Base-by-base conservation (phyloP, 2,113 vertebrate genomes). In the Corythornis cristatus region DNA sequence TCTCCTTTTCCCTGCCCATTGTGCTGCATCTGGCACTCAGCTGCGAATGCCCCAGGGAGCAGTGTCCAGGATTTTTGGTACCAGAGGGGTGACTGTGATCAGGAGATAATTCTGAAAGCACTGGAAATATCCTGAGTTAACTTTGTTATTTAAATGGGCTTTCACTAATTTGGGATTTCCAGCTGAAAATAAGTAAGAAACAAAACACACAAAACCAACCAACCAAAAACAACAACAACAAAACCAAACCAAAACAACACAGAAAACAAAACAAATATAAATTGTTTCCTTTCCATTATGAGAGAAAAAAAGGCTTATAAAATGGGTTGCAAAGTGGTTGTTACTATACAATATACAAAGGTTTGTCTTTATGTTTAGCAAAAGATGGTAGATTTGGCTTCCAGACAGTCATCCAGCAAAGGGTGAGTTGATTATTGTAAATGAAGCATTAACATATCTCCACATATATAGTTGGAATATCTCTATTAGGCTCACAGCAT, bases 391-490 rank as follows among this genome's bases (percentile, higher is more conserved):
- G 16, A 37, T 67, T 66, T 86, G 28, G 8, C 29, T 88, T 53
- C 35, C 33, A 33, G 28, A 64, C 5, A 82, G 28, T 42, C 19
- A 58, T 29, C 48, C 54, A 72, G 54, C 20, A 64, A 91, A 80
- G 12, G 42, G 57, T 66, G 21, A 83, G 15, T 5, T 64, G 35
- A 50, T 85, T 76, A 37, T 22, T 72, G 13, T 46, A 62, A 70
- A 70, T 28, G 11, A 81, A 88, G 5, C 28, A 35, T 61, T 71
- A 80, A 58, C 5, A 0, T 71, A 43, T 56, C 35, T 56, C n/a
- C 26, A 25, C 23, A 16, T 0, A 0, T 33, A 26, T 4, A 12
- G 11, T 5, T 65, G 8, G 18, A 84, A 75, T 74, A 22, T 56
- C 46, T 65, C 29, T 26, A 4, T 33, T 51, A 66, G 42, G 22